Evolutionary conservation across 2,888 invertebrate genomes (phyloP).

Genomic region (Drosophila meridiana): DNA sequence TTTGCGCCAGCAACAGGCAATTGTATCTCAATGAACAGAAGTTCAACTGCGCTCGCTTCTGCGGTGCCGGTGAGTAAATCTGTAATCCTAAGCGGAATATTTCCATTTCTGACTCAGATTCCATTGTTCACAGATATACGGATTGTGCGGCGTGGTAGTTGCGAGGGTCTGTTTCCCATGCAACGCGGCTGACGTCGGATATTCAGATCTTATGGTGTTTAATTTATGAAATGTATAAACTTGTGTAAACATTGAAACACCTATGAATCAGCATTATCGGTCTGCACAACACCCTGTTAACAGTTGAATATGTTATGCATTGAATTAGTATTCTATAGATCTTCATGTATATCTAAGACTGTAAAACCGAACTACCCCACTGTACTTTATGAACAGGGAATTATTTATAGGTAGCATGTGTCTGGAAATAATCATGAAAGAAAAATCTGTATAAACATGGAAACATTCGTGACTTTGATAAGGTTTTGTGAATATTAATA

Average conservation of each 20-base stretch:
- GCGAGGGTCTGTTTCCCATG: conserved; percentile 80
- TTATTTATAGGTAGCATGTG: neutral
- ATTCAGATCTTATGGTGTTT: neutral
- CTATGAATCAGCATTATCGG: neutral
- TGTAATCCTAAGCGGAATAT: neutral
- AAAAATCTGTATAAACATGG: neutral
- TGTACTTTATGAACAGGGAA: neutral
- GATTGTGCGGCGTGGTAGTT: conserved; percentile 81
- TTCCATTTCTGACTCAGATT: conserved; percentile 23
- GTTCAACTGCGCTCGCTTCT: conserved; percentile 81
- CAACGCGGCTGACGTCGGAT: conserved; percentile 67
- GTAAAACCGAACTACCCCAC: neutral
- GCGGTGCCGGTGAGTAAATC: conserved; percentile 82
- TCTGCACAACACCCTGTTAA: neutral
- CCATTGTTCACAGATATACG: conserved; percentile 70
- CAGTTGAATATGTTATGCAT: too few species aligned
- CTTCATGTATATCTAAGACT: neutral
- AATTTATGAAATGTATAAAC: conserved; percentile 7
- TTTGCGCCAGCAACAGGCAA: conserved; percentile 82
- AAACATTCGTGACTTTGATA: conserved; percentile 13
- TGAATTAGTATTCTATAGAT: neutral
- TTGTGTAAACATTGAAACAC: neutral
- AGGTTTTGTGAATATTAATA: conserved; percentile 6
- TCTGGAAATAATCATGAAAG: neutral
- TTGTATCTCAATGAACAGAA: conserved; percentile 82